Conservation (phyloP, 2,797 vertebrate genomes). For the Esox masquinongy region DNA sequence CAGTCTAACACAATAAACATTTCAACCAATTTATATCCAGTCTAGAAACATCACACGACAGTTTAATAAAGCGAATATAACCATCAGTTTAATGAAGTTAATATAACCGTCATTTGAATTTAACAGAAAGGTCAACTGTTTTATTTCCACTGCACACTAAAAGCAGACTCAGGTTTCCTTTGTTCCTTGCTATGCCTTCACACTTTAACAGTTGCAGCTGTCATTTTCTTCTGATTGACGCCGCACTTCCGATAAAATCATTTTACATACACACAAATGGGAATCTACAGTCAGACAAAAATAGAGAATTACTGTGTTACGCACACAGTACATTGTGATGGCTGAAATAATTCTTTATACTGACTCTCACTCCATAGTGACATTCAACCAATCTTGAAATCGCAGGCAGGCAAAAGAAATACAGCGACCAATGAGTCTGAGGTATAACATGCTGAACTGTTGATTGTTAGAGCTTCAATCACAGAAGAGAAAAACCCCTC, state of each 20-base stretch:
- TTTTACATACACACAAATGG: not conserved
- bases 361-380: not conserved
- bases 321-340: constrained; percentile 52
- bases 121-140: not conserved
- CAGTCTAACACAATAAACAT: not conserved
- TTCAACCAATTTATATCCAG: not conserved
- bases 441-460: constrained; percentile 46
- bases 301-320: constrained; percentile 4
- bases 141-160: constrained; percentile 8
- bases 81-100: too few relatives aligned
- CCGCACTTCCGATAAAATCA: not conserved
- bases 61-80: not conserved
- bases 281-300: not conserved
- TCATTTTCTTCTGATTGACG: not conserved
- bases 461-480: constrained; percentile 58
- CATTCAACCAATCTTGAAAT: constrained; percentile 52
- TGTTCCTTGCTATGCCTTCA: not conserved
- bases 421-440: constrained; percentile 51
- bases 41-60: not conserved
- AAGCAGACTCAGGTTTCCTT: not conserved
- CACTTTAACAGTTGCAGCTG: not conserved
- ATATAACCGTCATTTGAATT: too few relatives aligned
- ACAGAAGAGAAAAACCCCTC: constrained; percentile 50
- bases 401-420: constrained; percentile 57
- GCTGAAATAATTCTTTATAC: not conserved